Evolutionary conservation across 2,888 invertebrate genomes (phyloP).

Genomic region (Sminthurides aquaticus): DNA sequence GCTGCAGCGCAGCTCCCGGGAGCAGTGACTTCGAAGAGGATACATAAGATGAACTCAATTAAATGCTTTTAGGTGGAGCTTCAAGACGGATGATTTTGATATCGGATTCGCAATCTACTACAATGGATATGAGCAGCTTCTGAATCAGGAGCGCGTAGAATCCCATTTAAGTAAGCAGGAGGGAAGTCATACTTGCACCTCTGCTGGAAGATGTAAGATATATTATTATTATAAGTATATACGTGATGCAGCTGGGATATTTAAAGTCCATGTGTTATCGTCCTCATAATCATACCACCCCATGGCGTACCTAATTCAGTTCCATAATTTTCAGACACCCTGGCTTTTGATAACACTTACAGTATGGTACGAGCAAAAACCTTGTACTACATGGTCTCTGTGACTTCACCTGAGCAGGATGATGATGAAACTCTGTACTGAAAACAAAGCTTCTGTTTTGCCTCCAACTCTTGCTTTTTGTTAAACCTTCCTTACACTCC

Average conservation of each 20-base stretch:
- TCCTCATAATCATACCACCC: no score
- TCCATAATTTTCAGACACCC: constrained; percentile 22
- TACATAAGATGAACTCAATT: neutral
- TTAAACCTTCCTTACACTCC: no score
- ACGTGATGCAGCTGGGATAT: neutral
- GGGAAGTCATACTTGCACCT: constrained; percentile 26
- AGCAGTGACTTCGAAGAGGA: neutral
- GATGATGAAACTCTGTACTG: constrained; percentile 20
- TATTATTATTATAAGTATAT: neutral
- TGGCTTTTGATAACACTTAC: constrained; percentile 29
- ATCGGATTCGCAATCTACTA: constrained; percentile 24
- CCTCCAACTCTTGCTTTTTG: no score
- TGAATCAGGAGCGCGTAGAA: constrained; percentile 29
- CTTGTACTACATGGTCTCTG: constrained; percentile 23
- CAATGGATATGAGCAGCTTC: constrained; percentile 17
- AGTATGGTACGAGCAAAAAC: constrained; percentile 23
- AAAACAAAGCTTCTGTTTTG: no score
- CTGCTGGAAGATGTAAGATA: constrained; percentile 35
- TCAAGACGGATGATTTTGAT: constrained; percentile 25
- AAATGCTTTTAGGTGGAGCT: constrained; percentile 22
- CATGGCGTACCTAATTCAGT: no score
- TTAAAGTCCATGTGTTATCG: neutral
- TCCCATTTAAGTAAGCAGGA: constrained; percentile 30
- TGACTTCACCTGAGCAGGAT: constrained; percentile 22
- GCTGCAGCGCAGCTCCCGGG: no score